Evolutionary conservation across 2,797 vertebrate species (phyloP).

Genomic region (Echiichthys vipera): DNA sequence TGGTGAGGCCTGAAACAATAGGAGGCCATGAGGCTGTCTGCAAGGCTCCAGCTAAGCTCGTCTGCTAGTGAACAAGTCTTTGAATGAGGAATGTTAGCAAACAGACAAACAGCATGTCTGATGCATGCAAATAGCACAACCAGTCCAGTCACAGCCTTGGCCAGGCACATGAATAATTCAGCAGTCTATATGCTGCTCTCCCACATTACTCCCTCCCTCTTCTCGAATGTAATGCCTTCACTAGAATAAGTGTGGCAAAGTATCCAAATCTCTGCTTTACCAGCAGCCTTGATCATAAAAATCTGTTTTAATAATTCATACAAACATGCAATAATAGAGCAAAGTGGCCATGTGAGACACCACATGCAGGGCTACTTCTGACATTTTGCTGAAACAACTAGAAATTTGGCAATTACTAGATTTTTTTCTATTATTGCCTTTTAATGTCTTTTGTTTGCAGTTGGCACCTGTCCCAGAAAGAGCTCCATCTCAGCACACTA

Average conservation of each 20-base stretch:
- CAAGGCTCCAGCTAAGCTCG: slow-evolving; percentile 85
- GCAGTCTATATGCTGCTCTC: slow-evolving; percentile 79
- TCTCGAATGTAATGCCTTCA: slow-evolving; percentile 83
- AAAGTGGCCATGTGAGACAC: slow-evolving; percentile 16
- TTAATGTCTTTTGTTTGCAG: slow-evolving; percentile 91
- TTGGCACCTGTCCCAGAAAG: slow-evolving; percentile 95
- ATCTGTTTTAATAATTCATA: slow-evolving; percentile 51
- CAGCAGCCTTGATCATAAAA: slow-evolving; percentile 18
- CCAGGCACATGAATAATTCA: slow-evolving; percentile 94
- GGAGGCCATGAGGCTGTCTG: slow-evolving; percentile 87
- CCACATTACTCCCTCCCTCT: slow-evolving; percentile 59
- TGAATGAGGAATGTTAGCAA: slow-evolving; percentile 95
- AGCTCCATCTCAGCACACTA: slow-evolving; percentile 79
- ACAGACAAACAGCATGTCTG: slow-evolving; percentile 94
- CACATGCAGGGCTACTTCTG: slow-evolving; percentile 25
- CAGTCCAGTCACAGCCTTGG: slow-evolving; percentile 87
- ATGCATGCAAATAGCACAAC: slow-evolving; percentile 90
- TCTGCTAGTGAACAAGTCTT: slow-evolving; percentile 92
- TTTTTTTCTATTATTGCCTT: slow-evolving; percentile 79
- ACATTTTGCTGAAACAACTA: slow-evolving; percentile 51
- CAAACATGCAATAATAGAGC: slow-evolving; percentile 27
- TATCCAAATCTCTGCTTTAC: slow-evolving; percentile 56
- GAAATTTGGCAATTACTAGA: slow-evolving; percentile 62
- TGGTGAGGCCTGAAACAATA: slow-evolving; percentile 87
- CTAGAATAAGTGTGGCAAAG: slow-evolving; percentile 72